These are phyloP conservation scores for Acanthopagrus latus DNA, from an alignment of 2,797 vertebrate species.

Conservation along the genomic window DNA sequence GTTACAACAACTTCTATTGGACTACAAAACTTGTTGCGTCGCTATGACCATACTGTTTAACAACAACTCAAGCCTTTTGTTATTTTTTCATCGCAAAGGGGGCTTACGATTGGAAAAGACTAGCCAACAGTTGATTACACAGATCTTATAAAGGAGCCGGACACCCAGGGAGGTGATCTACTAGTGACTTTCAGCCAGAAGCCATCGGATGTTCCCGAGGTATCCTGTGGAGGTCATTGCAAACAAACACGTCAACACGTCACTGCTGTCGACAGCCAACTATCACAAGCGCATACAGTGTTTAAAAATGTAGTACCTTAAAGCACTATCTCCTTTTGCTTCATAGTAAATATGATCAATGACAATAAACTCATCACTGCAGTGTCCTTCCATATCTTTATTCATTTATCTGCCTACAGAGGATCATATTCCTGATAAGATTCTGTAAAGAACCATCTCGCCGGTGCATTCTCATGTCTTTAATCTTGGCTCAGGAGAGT, in stretches of 20 bases:
- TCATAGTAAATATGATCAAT: background rate
- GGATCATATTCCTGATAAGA: background rate
- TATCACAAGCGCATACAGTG: background rate
- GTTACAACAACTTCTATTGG: too few species aligned
- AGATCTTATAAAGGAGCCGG: too few species aligned
- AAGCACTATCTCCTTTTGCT: background rate
- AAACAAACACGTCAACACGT: background rate
- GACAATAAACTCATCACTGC: background rate
- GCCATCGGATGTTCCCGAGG: background rate
- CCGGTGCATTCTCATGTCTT: background rate
- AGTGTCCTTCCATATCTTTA: background rate
- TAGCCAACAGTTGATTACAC: too few species aligned
- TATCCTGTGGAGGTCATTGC: constrained; percentile 5
- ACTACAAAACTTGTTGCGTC: too few species aligned
- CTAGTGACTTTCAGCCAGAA: background rate
- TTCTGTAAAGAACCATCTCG: background rate
- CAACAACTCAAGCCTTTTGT: too few species aligned
- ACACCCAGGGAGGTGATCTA: too few species aligned
- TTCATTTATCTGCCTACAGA: background rate
- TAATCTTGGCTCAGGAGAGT: background rate
- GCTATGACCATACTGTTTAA: too few species aligned
- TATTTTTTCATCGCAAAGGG: too few species aligned
- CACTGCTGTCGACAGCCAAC: background rate
- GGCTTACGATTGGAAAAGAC: too few species aligned
- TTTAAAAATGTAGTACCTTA: background rate